Conservation (phyloP, 1,140 invertebrate species). For the Leptopilina clavipes region DNA sequence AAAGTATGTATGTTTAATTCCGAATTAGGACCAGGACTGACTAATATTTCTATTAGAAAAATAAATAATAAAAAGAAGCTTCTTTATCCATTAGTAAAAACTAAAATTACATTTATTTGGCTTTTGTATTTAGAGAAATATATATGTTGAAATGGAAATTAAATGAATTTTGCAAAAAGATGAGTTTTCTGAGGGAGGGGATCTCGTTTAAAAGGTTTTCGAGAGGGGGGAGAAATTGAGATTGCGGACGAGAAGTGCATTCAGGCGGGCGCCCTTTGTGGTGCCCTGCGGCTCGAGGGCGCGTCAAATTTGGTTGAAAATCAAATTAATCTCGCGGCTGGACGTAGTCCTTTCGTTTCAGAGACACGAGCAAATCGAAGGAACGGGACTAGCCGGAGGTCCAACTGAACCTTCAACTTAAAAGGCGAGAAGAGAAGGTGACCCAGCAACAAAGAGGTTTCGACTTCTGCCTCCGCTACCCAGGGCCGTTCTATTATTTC, state of each 20-base stretch:
- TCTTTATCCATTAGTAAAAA: too few relatives aligned
- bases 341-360: conserved; percentile 45
- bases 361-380: conserved; percentile 67
- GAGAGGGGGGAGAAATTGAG: conserved; percentile 35
- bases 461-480: conserved; percentile 61
- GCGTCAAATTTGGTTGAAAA: conserved; percentile 71
- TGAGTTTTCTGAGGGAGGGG: conserved; percentile 38
- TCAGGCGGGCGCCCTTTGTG: conserved; percentile 59
- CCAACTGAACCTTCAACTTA: conserved; percentile 55
- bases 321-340: conserved; percentile 70
- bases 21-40: too few relatives aligned
- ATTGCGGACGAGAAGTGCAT: conserved; percentile 49
- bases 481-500: conserved; percentile 54
- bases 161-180: conserved; percentile 43
- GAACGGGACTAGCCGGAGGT: conserved; percentile 58
- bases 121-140: too few relatives aligned
- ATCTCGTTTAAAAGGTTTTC: conserved; percentile 1
- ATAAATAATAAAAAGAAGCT: too few relatives aligned
- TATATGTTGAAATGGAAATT: not conserved
- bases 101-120: too few relatives aligned
- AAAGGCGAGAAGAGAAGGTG: conserved; percentile 71
- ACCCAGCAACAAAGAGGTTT: conserved; percentile 70
- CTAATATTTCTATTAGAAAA: too few relatives aligned
- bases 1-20: too few relatives aligned
- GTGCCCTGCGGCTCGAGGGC: conserved; percentile 57